Evolutionary conservation across 2,797 vertebrate genomes (phyloP).

Genomic region (Muscicapa comitata): DNA sequence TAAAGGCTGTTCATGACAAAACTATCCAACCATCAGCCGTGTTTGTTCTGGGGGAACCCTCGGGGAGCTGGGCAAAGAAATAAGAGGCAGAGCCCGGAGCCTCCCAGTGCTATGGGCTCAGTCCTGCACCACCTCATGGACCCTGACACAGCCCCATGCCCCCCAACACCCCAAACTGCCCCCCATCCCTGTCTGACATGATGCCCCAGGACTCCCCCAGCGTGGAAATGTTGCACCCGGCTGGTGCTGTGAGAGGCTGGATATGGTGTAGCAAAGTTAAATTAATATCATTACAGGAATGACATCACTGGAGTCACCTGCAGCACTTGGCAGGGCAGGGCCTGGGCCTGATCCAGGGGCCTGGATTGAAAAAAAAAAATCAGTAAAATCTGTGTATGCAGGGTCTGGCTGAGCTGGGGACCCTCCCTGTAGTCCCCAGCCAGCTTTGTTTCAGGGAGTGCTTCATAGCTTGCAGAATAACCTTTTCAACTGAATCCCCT

Average conservation of each 20-base stretch:
- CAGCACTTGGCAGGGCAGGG: background rate
- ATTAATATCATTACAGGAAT: background rate
- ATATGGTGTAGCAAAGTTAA: background rate
- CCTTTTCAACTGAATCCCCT: background rate
- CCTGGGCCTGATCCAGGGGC: background rate
- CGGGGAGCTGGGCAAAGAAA: no score
- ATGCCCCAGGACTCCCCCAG: background rate
- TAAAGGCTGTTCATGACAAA: background rate
- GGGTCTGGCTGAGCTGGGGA: background rate
- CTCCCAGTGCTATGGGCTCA: background rate
- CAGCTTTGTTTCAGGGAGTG: background rate
- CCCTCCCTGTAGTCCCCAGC: background rate
- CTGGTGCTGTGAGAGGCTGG: background rate
- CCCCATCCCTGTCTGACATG: background rate
- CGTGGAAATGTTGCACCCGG: background rate
- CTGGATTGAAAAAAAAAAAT: background rate
- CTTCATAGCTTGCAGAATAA: background rate
- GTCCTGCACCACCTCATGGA: background rate
- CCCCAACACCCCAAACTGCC: background rate
- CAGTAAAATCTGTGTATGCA: background rate
- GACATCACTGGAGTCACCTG: background rate
- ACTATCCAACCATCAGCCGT: fast-evolving
- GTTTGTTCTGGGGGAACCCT: background rate
- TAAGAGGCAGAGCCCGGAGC: background rate
- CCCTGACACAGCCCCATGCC: background rate